phyloP scores from a whole-genome alignment of 1,140 invertebrate species.

The Drosophila fuyamai region DNA sequence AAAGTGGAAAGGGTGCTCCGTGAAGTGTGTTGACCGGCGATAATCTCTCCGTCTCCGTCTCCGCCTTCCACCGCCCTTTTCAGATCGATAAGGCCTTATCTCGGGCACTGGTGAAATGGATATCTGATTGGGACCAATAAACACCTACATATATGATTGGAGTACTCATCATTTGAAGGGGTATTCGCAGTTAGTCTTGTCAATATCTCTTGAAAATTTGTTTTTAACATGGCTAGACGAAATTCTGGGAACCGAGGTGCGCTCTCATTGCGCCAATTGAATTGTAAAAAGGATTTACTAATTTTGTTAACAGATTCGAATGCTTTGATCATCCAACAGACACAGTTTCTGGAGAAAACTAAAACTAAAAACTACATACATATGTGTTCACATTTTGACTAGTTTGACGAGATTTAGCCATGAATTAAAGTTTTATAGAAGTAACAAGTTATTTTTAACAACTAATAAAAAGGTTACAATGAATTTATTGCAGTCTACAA shows the following conservation, averaged over 20 bases:
- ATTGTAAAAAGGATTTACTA: not conserved
- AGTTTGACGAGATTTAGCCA: not conserved
- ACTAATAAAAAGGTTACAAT: not conserved
- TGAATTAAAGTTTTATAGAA: not conserved
- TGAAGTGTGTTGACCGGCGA: constrained; percentile 44
- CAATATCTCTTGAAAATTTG: constrained; percentile 1
- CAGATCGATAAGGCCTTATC: constrained; percentile 39
- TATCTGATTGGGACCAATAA: constrained; percentile 23
- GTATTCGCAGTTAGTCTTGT: constrained; percentile 2
- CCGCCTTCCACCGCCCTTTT: not conserved
- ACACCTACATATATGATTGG: constrained; percentile 8
- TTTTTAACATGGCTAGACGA: constrained; percentile 23
- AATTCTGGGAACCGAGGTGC: constrained; percentile 8
- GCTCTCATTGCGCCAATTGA: not conserved
- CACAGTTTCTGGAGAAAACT: not conserved
- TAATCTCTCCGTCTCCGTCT: constrained; percentile 3
- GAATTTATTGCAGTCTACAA: not conserved
- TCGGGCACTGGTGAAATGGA: constrained; percentile 24
- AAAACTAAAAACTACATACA: no score
- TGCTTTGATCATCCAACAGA: not conserved
- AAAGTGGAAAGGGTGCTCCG: constrained; percentile 19
- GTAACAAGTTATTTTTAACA: not conserved
- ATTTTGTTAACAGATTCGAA: not conserved
- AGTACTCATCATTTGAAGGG: constrained; percentile 12
- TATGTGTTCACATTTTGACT: not conserved